Conservation (phyloP, 1,140 invertebrate genomes). For the Halesus radiatus region DNA sequence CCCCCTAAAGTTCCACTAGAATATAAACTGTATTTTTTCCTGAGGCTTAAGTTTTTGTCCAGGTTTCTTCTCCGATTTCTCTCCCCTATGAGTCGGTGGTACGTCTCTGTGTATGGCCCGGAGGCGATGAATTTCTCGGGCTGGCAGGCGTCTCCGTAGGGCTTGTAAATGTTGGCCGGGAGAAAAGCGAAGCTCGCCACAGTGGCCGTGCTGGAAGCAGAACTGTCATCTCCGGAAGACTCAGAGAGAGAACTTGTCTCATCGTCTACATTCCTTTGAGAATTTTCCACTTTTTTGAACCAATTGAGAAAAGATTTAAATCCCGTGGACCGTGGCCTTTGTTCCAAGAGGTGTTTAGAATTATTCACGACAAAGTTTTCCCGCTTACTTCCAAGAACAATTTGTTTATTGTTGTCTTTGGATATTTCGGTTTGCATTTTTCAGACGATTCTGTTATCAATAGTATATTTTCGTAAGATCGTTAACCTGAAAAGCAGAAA, state of each 20-base stretch:
- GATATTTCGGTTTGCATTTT: constrained; percentile 40
- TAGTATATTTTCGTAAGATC: too few relatives aligned
- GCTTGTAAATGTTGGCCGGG: constrained; percentile 68
- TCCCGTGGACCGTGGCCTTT: constrained; percentile 53
- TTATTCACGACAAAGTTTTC: constrained; percentile 46
- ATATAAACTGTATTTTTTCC: constrained; percentile 75
- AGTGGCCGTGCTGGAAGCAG: constrained; percentile 76
- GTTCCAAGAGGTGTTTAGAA: constrained; percentile 50
- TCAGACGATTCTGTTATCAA: neutral
- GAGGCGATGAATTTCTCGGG: constrained; percentile 65
- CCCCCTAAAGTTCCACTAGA: constrained; percentile 65
- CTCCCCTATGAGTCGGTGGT: constrained; percentile 74
- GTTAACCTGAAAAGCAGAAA: too few relatives aligned
- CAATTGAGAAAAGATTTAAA: constrained; percentile 57
- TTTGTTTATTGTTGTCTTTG: constrained; percentile 19
- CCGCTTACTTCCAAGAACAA: constrained; percentile 4
- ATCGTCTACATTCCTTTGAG: constrained; percentile 40
- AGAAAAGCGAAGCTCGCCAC: constrained; percentile 81
- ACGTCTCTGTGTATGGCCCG: constrained; percentile 73
- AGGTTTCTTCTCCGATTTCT: constrained; percentile 70
- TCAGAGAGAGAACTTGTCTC: constrained; percentile 34
- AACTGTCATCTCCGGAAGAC: constrained; percentile 61
- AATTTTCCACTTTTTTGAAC: constrained; percentile 56
- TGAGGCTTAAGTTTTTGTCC: constrained; percentile 73
- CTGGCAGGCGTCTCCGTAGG: constrained; percentile 62